Percentiles rank a stretch among this genome's conserved stretches.
These are phyloP conservation scores for Ellobius talpinus DNA, from an alignment of 2,113 vertebrate genomes.

Conservation along the genomic window DNA sequence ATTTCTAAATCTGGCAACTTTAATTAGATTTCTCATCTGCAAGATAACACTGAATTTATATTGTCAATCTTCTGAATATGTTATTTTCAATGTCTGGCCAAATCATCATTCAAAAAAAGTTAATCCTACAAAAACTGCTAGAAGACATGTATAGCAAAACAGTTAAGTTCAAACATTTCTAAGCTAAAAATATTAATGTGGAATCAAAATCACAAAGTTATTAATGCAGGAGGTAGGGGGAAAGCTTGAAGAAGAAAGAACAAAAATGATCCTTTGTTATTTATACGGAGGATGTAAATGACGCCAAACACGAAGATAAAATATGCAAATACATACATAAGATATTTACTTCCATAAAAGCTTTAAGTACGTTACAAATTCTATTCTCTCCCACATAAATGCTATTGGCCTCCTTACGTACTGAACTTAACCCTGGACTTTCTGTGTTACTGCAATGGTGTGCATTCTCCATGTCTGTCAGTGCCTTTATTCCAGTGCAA, in stretches of 20 bases:
- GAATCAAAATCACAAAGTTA: neutral
- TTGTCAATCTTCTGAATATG: slow-evolving; percentile 38
- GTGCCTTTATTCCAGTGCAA: too few relatives aligned
- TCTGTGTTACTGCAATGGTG: neutral
- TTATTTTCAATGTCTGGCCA: neutral
- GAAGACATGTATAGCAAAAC: neutral
- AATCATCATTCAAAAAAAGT: slow-evolving; percentile 46
- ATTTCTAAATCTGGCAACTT: slow-evolving; percentile 62
- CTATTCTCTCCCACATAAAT: neutral
- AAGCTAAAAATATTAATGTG: slow-evolving; percentile 38
- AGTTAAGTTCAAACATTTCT: neutral
- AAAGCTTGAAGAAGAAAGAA: neutral
- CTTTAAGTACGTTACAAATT: neutral
- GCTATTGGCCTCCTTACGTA: neutral
- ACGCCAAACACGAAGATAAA: neutral
- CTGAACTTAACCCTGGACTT: neutral
- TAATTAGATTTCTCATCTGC: slow-evolving; percentile 58
- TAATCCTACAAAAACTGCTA: slow-evolving; percentile 17
- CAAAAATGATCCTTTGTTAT: neutral
- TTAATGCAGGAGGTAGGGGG: neutral
- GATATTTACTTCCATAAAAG: neutral
- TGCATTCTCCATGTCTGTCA: neutral
- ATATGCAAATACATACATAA: neutral
- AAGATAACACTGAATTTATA: slow-evolving; percentile 61
- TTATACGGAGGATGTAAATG: neutral